Evolutionary conservation across 2,797 vertebrate species (phyloP), one percentile per base, ranked within the genome.

Genomic region (Petrocephalus sullivani): DNA sequence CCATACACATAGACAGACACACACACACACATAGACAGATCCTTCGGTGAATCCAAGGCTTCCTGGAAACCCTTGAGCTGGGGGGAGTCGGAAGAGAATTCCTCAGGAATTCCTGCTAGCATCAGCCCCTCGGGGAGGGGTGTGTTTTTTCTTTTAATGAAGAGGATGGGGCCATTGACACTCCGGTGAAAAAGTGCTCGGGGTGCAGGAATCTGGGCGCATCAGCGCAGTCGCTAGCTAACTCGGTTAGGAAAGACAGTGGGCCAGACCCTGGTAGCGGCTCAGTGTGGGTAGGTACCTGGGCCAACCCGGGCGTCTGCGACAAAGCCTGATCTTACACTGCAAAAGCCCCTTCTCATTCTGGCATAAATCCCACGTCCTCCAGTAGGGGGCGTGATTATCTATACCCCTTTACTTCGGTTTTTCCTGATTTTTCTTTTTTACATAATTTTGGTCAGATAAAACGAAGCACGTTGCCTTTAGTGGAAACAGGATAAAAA

Each of bases 71-170:
- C 90, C 58, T 87, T 89, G 87, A 89, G 90, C 92, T 90, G 89
- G 90, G 93, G 94, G 94, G 83, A 12, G 94, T 95, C 93, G 95
- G 92, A 95, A 94, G 93, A 92, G 91, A 60, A 95, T 95, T 95
- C 93, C 93, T 96, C 94, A 93, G 84, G 0, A 19, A 87, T 84
- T 88, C 91, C 91, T 95, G 95, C 95, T 95, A 95, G 95, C 94
- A 95, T 95, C 95, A 96, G 95, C 95, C 88, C 90, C 91, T 93
- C 93, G 4, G 37, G 89, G 87, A 92, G 87, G 89, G 60, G 82
- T 60, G 67, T 78, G 81, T 89, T 91, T 90, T 87, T 89, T 89
- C 92, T 93, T 93, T 33, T 85, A 57, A 85, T 84, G 94, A 92
- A 94, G 91, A 92, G 89, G 89, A 94, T 91, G 53, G 83, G 89